These are phyloP conservation scores for Sitodiplosis mosellana DNA, from an alignment of 1,140 invertebrate genomes.

Conservation along the genomic window DNA sequence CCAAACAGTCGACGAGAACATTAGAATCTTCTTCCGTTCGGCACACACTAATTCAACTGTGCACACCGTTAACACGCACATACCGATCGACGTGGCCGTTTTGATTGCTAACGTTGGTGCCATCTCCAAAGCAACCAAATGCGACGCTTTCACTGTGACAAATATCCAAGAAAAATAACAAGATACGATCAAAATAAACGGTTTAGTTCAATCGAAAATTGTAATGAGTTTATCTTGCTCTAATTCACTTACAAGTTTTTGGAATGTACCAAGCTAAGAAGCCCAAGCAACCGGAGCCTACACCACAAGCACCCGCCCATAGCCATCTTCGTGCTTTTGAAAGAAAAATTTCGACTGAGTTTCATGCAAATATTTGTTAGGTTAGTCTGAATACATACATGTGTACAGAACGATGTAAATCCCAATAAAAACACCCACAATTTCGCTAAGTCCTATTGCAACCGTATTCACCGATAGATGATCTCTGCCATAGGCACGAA, in stretches of 20 bases:
- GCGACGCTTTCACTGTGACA: not conserved
- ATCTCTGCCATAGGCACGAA: constrained; percentile 23
- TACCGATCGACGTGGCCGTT: not conserved
- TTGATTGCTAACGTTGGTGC: constrained; percentile 1
- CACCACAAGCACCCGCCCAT: constrained; percentile 20
- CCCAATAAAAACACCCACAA: constrained; percentile 20
- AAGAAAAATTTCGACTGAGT: too few species aligned
- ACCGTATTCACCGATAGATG: constrained; percentile 24
- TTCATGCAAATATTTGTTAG: too few species aligned
- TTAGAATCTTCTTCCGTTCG: not conserved
- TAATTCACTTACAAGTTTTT: constrained; percentile 4
- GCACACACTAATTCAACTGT: constrained; percentile 2
- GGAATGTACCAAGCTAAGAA: constrained; percentile 21
- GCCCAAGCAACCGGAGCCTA: constrained; percentile 22
- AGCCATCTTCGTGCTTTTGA: constrained; percentile 24
- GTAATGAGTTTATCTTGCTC: not conserved
- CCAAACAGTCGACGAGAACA: not conserved
- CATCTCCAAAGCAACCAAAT: constrained; percentile 1
- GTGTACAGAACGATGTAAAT: constrained; percentile 20
- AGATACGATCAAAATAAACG: not conserved
- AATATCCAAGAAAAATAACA: not conserved
- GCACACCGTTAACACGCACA: constrained; percentile 1
- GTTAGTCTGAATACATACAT: too few species aligned
- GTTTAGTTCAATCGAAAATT: too few species aligned
- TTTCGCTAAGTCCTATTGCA: constrained; percentile 24